Evolutionary conservation across 2,888 invertebrate genomes (phyloP), one percentile per base, ranked within the genome.

Genomic region (Drosophila aldrichi): DNA sequence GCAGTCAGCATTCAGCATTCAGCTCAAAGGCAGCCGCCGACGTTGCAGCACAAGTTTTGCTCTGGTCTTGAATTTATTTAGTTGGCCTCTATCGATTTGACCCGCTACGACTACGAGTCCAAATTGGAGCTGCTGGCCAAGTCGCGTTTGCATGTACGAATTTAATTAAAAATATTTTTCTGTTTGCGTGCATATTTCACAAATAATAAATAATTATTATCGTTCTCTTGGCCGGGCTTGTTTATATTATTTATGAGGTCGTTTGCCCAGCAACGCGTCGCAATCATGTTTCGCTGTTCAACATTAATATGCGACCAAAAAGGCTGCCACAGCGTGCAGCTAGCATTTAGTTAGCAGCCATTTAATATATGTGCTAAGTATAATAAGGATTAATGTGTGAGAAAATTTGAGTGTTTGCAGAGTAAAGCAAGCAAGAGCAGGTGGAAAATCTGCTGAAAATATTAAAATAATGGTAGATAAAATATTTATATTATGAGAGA

Each of bases 201-300:
- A 86, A 84, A 81, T 84, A 87, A 87, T 83, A 86, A 86, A 77
- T 88, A 86, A 84, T 84, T 87, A 85, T 77, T 84, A 84, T 82
- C 79, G 74, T 61, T 80, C 61, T 68, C 54, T 60, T 67, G 43
- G 74, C 70, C 20, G 54, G 62, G 65, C 76, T 85, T 84, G 78
- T 80, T 74, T 68, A 79, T 70, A 85, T 84, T 88, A 85, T 88
- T 83, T 85, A 87, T 84, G 88, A 70, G 78, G 70, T 58, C 71
- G 74, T 65, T 77, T 57, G 40, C 62, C 2, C 1, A 62, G 59
- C 66, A 36, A 22, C 29, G 77, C 65, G 64, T 77, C 78, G 84
- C 68, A 83, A 81, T 84, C 82, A 77, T 81, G 79, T 87, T 83
- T 61, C 43, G 59, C 64, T 78, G 81, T 70, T 72, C 9, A 34